These are phyloP conservation scores for Perodicticus potto DNA, from an alignment of 2,797 vertebrate genomes.

Conservation along the genomic window DNA sequence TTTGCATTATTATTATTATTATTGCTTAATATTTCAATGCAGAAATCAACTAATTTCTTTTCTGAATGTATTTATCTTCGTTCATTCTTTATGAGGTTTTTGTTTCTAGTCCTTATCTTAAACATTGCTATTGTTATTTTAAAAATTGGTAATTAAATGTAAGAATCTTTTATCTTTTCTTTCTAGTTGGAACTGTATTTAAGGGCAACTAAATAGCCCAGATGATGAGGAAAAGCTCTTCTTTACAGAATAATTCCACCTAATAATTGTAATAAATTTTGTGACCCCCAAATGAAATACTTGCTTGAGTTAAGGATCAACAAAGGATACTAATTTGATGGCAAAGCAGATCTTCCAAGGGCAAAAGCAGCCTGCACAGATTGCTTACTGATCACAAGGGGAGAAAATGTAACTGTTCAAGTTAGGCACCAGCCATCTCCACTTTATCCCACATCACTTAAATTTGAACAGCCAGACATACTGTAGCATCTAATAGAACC, in stretches of 20 bases:
- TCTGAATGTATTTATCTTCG: too few species aligned
- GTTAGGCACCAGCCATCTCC: neutral
- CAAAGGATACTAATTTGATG: neutral
- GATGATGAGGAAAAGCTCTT: slow-evolving; percentile 9
- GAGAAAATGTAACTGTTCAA: neutral
- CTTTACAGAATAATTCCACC: slow-evolving; percentile 41
- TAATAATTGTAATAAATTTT: slow-evolving; percentile 50
- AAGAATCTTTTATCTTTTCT: slow-evolving; percentile 34
- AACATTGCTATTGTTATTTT: too few species aligned
- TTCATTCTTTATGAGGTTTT: too few species aligned
- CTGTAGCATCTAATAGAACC: neutral
- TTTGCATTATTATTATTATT: too few species aligned
- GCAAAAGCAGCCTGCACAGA: neutral
- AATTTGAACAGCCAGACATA: neutral
- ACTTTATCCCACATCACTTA: neutral
- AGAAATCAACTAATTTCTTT: too few species aligned
- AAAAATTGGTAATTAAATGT: slow-evolving; percentile 41
- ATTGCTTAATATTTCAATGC: too few species aligned
- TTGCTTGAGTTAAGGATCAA: slow-evolving; percentile 19
- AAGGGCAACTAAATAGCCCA: slow-evolving; percentile 45
- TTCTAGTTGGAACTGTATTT: slow-evolving; percentile 12
- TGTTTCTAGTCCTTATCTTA: too few species aligned
- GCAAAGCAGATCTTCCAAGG: neutral
- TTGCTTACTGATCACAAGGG: neutral
- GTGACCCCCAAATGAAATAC: slow-evolving; percentile 8